A percentile compares a stretch with the other conserved stretches of the same genome.
Evolutionary conservation across 2,113 vertebrate species (phyloP).

Genomic region (Hippocampus guttulatus): DNA sequence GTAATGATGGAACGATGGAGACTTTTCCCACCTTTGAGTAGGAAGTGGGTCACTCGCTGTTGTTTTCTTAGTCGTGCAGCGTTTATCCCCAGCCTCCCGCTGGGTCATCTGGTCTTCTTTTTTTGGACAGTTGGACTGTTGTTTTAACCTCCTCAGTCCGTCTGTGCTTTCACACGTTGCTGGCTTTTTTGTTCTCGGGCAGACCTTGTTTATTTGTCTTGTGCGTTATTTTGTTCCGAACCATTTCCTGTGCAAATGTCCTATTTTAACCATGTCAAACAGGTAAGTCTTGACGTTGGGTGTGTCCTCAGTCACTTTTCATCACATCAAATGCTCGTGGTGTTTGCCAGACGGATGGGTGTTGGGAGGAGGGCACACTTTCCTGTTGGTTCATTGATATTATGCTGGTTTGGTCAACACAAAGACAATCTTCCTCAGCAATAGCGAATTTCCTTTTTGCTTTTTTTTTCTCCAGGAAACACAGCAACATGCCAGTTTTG

Average conservation of each 20-base stretch:
- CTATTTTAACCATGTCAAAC: slow-evolving; percentile 9
- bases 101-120: slow-evolving; percentile 38
- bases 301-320: neutral
- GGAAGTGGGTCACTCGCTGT: slow-evolving; percentile 52
- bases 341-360: neutral
- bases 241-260: neutral
- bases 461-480: neutral
- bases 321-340: neutral
- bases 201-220: slow-evolving; percentile 8
- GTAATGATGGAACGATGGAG: slow-evolving; percentile 26
- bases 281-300: slow-evolving; percentile 2
- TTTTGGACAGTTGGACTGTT: slow-evolving; percentile 3
- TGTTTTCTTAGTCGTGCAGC: slow-evolving; percentile 14
- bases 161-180: slow-evolving; percentile 30
- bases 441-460: slow-evolving; percentile 5
- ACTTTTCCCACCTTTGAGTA: slow-evolving; percentile 43
- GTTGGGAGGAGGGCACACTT: neutral
- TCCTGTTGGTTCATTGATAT: no score
- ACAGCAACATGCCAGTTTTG: neutral
- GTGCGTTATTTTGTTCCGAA: neutral
- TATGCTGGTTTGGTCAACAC: neutral
- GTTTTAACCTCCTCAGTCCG: neutral
- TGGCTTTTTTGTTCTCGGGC: slow-evolving; percentile 18
- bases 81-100: slow-evolving; percentile 47
- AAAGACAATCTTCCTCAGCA: slow-evolving; percentile 9